A percentile compares a stretch with the other conserved stretches of the same genome.
phyloP scores from a whole-genome alignment of 2,113 vertebrate species.

The Garra rufa region DNA sequence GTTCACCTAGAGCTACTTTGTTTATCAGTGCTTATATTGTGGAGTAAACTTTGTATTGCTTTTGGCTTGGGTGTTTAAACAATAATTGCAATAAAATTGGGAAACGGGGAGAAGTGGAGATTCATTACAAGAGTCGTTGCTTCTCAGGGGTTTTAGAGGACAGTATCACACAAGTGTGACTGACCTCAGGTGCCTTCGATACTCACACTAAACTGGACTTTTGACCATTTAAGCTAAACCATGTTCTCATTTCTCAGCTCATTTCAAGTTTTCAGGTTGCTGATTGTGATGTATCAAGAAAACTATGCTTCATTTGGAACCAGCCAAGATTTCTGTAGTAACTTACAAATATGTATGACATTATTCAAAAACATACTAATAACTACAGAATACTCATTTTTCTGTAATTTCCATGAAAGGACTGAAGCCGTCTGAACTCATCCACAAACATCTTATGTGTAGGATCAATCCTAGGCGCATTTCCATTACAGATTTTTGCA shows the following conservation, averaged over 20 bases:
- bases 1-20: conserved; percentile 1
- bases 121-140: background rate
- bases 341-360: conserved; percentile 30
- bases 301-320: conserved; percentile 10
- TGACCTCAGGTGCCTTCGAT: background rate
- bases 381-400: conserved; percentile 30
- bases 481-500: no score
- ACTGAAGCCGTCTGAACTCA: conserved; percentile 15
- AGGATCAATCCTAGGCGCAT: no score
- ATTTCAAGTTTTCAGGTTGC: background rate
- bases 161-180: background rate
- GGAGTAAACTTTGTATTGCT: background rate
- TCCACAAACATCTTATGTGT: background rate
- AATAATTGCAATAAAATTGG: background rate
- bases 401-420: conserved; percentile 57
- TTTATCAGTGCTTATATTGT: conserved; percentile 19
- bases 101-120: background rate
- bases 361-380: background rate
- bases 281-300: conserved; percentile 33
- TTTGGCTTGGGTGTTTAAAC: conserved; percentile 37
- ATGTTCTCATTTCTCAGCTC: background rate
- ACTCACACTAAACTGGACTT: background rate
- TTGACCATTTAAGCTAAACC: background rate
- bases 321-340: conserved; percentile 32
- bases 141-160: background rate